These are phyloP conservation scores for Hyles lineata DNA, from an alignment of 2,888 invertebrate species.

Conservation along the genomic window DNA sequence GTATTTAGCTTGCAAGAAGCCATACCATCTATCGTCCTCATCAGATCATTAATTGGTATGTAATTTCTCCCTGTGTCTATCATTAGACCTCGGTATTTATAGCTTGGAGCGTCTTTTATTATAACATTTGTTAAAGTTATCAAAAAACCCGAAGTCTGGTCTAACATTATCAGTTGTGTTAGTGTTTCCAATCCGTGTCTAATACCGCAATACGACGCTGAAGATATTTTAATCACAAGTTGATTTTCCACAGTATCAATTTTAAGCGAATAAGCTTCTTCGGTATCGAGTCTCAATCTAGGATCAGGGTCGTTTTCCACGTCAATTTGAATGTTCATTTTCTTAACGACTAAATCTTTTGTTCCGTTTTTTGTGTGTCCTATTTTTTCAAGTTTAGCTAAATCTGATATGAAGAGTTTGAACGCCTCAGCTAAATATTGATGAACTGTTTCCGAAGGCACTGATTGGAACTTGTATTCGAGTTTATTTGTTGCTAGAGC, in stretches of 20 bases:
- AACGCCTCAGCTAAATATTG: conserved; percentile 73
- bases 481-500: conserved; percentile 83
- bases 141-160: conserved; percentile 86
- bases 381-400: conserved; percentile 74
- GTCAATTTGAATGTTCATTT: conserved; percentile 75
- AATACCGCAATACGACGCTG: conserved; percentile 89
- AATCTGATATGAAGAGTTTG: conserved; percentile 76
- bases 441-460: conserved; percentile 63
- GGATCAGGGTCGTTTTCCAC: conserved; percentile 83
- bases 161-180: conserved; percentile 90
- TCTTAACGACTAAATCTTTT: conserved; percentile 47
- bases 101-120: conserved; percentile 90
- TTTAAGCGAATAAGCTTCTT: conserved; percentile 88
- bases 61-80: conserved; percentile 96
- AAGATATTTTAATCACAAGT: conserved; percentile 80
- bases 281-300: conserved; percentile 86
- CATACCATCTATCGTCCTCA: conserved; percentile 93
- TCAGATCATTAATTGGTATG: conserved; percentile 89
- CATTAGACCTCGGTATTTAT: conserved; percentile 92
- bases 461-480: conserved; percentile 73
- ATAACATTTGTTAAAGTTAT: conserved; percentile 86
- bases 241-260: conserved; percentile 70
- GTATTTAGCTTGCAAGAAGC: conserved; percentile 94
- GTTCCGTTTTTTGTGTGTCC: conserved; percentile 52
- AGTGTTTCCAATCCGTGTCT: conserved; percentile 90